phyloP scores from a whole-genome alignment of 2,888 invertebrate genomes.

The Taphrorychus bicolor region DNA sequence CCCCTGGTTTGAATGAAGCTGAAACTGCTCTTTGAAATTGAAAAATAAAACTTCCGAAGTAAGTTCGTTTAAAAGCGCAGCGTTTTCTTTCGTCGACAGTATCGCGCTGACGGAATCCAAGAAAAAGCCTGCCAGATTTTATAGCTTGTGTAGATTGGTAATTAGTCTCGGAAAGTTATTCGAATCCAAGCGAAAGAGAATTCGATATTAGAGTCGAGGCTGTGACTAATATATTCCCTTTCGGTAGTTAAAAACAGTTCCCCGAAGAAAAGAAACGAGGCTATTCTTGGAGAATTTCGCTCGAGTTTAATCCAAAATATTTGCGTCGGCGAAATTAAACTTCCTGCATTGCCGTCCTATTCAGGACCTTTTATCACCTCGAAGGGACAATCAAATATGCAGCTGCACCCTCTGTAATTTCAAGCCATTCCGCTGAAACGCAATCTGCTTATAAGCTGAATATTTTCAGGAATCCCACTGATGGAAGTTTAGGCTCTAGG shows the following conservation, averaged over 20 bases:
- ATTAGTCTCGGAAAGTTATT: conserved; percentile 1
- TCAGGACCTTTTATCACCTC: conserved; percentile 9
- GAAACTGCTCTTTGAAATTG: conserved; percentile 3
- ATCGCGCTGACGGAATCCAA: background rate
- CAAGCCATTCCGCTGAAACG: conserved; percentile 42
- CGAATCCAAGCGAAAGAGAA: background rate
- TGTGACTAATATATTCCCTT: background rate
- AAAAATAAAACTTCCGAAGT: conserved; percentile 10
- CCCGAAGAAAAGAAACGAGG: background rate
- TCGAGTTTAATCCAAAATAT: conserved; percentile 6
- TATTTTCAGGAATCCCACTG: conserved; percentile 51
- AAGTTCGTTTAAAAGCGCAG: background rate
- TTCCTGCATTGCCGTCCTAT: conserved; percentile 4
- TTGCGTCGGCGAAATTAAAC: conserved; percentile 10
- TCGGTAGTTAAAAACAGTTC: background rate
- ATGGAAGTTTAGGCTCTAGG: conserved; percentile 37
- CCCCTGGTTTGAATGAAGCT: background rate
- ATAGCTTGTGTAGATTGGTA: background rate
- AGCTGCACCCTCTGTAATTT: conserved; percentile 19
- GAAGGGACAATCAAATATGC: conserved; percentile 19
- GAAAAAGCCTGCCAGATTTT: background rate
- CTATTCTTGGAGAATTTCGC: background rate
- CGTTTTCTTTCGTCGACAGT: conserved; percentile 2
- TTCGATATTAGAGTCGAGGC: background rate
- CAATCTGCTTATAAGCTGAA: conserved; percentile 50